Percentiles rank a stretch among this genome's conserved stretches.
These are phyloP conservation scores for Bothrops jararaca DNA, from an alignment of 2,113 vertebrate species.

Conservation along the genomic window DNA sequence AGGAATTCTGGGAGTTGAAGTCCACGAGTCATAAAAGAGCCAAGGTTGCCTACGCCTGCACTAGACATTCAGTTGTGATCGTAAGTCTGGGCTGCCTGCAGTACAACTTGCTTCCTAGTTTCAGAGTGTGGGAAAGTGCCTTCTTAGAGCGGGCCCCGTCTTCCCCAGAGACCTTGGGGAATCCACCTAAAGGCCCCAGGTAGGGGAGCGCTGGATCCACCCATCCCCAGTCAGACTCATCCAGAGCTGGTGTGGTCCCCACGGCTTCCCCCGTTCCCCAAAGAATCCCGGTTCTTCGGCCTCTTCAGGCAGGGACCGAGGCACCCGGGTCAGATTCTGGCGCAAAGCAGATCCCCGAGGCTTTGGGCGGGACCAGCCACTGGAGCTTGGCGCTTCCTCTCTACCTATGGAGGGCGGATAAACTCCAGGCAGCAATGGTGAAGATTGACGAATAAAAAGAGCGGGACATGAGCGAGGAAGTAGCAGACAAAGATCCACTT, in stretches of 20 bases:
- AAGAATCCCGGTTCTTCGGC: background rate
- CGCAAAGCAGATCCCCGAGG: background rate
- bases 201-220: too few species aligned
- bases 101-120: background rate
- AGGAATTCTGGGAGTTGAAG: too few species aligned
- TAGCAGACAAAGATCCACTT: constrained; percentile 84
- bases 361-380: background rate
- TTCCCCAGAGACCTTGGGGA: background rate
- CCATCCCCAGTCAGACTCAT: too few species aligned
- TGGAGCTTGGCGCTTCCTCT: background rate
- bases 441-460: constrained; percentile 82
- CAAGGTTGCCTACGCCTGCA: too few species aligned
- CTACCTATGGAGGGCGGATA: constrained; percentile 75
- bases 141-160: background rate
- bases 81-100: too few species aligned
- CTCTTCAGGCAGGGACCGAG: background rate
- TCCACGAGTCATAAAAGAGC: too few species aligned
- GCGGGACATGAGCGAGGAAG: constrained; percentile 83
- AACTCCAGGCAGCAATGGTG: constrained; percentile 77
- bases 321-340: accelerated
- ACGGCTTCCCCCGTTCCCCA: background rate
- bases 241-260: too few species aligned
- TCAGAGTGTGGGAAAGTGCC: background rate
- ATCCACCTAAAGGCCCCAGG: too few species aligned
- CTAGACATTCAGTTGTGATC: too few species aligned